phyloP scores from a whole-genome alignment of 1,140 invertebrate genomes.

The Vanessa tameamea region DNA sequence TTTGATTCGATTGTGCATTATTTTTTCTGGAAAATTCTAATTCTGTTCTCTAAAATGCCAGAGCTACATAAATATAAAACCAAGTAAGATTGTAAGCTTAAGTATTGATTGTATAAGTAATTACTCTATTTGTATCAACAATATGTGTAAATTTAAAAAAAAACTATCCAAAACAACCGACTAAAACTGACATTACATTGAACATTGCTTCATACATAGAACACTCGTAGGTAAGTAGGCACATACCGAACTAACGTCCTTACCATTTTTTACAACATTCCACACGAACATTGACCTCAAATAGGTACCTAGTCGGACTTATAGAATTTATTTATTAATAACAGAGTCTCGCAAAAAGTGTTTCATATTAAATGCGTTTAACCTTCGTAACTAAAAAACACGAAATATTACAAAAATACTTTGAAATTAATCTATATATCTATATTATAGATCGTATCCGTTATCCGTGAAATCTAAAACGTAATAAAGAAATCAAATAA shows the following conservation, averaged over 20 bases:
- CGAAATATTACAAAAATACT: constrained; percentile 6
- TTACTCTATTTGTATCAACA: too few species aligned
- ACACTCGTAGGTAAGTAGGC: constrained; percentile 40
- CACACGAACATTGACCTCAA: constrained; percentile 68
- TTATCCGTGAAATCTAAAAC: background rate
- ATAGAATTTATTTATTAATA: constrained; percentile 73
- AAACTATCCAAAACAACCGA: constrained; percentile 45
- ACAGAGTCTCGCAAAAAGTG: constrained; percentile 66
- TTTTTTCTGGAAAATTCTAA: too few species aligned
- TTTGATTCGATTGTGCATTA: too few species aligned
- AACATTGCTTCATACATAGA: constrained; percentile 41
- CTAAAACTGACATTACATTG: constrained; percentile 52
- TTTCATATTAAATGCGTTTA: constrained; percentile 62
- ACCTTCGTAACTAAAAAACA: constrained; percentile 30
- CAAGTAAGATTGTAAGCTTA: too few species aligned
- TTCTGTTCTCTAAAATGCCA: too few species aligned
- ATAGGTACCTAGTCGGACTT: constrained; percentile 52
- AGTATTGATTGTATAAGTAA: too few species aligned
- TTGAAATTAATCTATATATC: too few species aligned
- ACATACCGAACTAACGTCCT: constrained; percentile 67
- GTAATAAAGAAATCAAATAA: too few species aligned
- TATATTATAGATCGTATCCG: too few species aligned
- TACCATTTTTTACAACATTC: constrained; percentile 78
- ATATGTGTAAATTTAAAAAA: background rate
- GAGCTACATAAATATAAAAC: too few species aligned